phyloP scores from a whole-genome alignment of 2,797 vertebrate species.

The Eidolon dupreanum region DNA sequence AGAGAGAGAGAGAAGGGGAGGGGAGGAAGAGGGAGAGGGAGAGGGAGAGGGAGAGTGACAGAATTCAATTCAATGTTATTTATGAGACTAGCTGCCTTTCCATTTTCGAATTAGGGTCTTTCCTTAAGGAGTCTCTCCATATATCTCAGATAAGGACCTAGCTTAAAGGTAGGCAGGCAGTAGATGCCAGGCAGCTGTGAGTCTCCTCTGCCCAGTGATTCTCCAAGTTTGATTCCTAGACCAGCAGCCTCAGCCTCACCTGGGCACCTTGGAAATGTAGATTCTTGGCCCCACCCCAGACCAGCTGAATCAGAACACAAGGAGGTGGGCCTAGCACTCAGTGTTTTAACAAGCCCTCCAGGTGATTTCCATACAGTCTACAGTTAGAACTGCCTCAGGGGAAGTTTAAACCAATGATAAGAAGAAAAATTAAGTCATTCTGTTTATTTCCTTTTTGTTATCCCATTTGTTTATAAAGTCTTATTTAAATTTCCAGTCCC shows the following conservation, averaged over 20 bases:
- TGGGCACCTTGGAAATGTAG: background rate
- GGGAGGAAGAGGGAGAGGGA: background rate
- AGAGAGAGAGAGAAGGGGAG: too few species aligned
- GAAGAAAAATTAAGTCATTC: background rate
- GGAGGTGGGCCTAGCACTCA: fast-evolving
- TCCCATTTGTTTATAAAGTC: background rate
- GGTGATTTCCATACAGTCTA: background rate
- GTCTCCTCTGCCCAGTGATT: background rate
- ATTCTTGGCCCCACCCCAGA: background rate
- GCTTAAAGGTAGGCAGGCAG: background rate
- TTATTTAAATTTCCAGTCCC: background rate
- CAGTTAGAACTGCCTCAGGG: background rate
- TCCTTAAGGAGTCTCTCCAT: background rate
- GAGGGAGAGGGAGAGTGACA: background rate
- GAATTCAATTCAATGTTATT: background rate
- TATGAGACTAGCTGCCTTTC: background rate
- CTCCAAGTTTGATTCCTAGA: background rate
- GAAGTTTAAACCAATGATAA: background rate
- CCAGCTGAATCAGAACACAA: background rate
- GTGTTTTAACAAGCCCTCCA: background rate
- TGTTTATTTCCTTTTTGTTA: background rate
- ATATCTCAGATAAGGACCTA: background rate
- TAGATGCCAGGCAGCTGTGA: background rate
- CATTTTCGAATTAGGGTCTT: background rate
- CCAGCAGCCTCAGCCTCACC: background rate